Evolutionary conservation across 2,888 invertebrate genomes (phyloP), one percentile per base, ranked within the genome.

Genomic region (Hipparchia sbordonii): DNA sequence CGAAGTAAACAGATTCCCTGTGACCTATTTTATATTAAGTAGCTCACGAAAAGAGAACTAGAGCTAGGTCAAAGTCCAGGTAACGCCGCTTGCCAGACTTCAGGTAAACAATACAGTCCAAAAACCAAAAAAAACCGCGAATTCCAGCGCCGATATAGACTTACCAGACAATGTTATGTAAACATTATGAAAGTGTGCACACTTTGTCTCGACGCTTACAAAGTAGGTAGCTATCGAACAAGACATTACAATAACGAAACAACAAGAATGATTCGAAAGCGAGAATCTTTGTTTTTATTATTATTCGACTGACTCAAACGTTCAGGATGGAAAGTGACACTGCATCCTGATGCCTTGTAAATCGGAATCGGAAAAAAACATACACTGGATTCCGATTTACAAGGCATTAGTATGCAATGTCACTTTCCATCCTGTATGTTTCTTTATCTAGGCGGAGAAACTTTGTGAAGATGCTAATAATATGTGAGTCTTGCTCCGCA

Each of bases 141-240:
- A 75, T 61, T 65, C 56, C 51, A 60, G 65, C 61, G 71, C 68
- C 51, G n/a, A 66, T 63, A 39, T 54, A 63, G 68, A 72, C 67
- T 70, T 62, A 67, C 52, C 71, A 72, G 75, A 75, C 72, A 66
- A 45, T 71, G 54, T 75, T 75, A 69, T 75, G 70, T 72, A 75
- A 72, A 75, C 67, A 74, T 74, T 70, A 67, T 70, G 68, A 75
- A 69, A 72, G 71, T 56, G 45, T 68, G 51, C 69, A 60, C 71
- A 70, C 72, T 68, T 23, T 63, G 67, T 46, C 67, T 67, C 63
- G 70, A 70, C 72, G 61, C 54, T 33, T 66, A 23, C 67, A 59
- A 72, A 67, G 48, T 54, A 68, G 48, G 48, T 48, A 48, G 71
- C 68, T 72, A 68, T 67, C 60, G 67, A 72, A 72, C 57, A 52